Percentiles rank a stretch among this genome's conserved stretches.
These are phyloP conservation scores for Galerucella nymphaeae DNA, from an alignment of 2,888 invertebrate genomes.

Conservation along the genomic window DNA sequence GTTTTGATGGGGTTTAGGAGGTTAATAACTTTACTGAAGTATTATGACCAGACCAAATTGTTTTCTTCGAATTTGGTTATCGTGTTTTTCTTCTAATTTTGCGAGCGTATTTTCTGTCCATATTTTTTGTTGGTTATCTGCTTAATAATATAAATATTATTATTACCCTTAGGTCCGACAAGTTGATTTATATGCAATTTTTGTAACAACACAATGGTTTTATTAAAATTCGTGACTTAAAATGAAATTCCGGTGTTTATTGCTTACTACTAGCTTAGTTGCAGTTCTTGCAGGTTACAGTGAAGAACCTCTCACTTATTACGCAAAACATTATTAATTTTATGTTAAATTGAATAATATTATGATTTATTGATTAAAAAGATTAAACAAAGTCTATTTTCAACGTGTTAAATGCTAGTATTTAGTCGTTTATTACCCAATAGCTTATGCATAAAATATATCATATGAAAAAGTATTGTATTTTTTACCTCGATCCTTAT, in stretches of 20 bases:
- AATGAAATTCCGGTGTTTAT: constrained; percentile 23
- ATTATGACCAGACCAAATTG: too few relatives aligned
- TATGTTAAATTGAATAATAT: not conserved
- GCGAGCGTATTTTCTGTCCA: too few relatives aligned
- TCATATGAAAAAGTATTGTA: not conserved
- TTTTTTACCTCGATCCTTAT: too few relatives aligned
- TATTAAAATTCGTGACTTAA: constrained; percentile 26
- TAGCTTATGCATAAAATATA: not conserved
- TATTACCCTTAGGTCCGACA: not conserved
- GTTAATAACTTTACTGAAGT: too few relatives aligned
- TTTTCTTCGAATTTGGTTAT: too few relatives aligned
- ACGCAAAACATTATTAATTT: not conserved
- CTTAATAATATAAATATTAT: constrained; percentile 15
- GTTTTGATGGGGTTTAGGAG: too few relatives aligned
- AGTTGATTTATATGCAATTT: constrained; percentile 21
- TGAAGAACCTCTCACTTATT: constrained; percentile 1
- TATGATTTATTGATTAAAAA: not conserved
- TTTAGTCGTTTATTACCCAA: not conserved
- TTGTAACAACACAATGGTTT: constrained; percentile 23
- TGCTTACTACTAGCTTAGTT: constrained; percentile 4
- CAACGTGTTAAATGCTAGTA: not conserved
- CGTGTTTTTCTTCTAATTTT: too few relatives aligned
- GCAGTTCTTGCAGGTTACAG: not conserved
- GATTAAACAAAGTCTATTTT: not conserved
- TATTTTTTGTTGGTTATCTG: too few relatives aligned